A percentile compares a stretch with the other conserved stretches of the same genome.
These are phyloP conservation scores for Albula goreensis DNA, from an alignment of 2,113 vertebrate species.

Conservation along the genomic window DNA sequence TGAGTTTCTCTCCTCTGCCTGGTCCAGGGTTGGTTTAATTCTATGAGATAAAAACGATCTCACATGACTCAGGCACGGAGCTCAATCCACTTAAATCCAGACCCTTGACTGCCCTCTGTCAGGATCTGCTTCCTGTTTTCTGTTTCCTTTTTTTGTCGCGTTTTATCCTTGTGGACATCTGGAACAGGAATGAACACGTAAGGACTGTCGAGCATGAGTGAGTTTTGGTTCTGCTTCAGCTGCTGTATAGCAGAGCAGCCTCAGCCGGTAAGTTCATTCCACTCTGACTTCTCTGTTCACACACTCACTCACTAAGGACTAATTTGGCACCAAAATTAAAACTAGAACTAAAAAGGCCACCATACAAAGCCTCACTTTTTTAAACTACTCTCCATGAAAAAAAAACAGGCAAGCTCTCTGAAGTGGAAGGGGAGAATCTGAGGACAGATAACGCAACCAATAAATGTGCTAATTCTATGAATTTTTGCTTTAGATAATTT, in stretches of 20 bases:
- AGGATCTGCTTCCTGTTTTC: background rate
- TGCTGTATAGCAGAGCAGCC: slow-evolving; percentile 83
- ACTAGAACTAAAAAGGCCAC: background rate
- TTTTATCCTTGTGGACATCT: background rate
- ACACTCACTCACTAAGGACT: background rate
- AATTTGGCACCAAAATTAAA: background rate
- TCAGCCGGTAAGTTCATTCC: slow-evolving; percentile 74
- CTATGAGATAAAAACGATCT: background rate
- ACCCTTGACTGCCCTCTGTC: background rate
- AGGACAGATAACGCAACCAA: background rate
- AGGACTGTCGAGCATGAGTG: slow-evolving; percentile 73
- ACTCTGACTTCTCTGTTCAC: background rate
- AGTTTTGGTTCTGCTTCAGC: slow-evolving; percentile 84
- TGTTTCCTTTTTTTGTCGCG: background rate
- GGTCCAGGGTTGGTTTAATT: background rate
- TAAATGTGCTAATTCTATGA: too few relatives aligned
- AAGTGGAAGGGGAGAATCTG: background rate
- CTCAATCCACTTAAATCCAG: too few relatives aligned
- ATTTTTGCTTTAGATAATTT: too few relatives aligned
- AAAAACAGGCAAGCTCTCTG: background rate
- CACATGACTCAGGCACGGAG: background rate
- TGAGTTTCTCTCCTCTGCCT: background rate
- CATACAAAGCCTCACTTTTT: background rate
- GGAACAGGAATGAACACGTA: background rate
- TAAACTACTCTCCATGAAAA: background rate